Evolutionary conservation across 2,797 vertebrate species (phyloP).

Genomic region (Xiphophorus birchmanni): DNA sequence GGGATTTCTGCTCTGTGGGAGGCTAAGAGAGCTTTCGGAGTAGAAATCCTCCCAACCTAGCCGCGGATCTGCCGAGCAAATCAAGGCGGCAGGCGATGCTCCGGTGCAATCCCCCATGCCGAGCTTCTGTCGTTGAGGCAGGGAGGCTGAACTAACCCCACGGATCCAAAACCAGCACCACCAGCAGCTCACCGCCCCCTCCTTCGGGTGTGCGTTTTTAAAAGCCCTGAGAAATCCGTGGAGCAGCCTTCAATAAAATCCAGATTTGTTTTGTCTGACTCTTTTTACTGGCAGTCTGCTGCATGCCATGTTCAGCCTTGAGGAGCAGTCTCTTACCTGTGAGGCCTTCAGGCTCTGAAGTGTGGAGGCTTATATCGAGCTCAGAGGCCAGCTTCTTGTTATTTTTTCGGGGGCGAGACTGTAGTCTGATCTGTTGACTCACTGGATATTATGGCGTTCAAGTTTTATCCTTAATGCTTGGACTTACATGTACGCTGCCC

Average conservation of each 20-base stretch:
- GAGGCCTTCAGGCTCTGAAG: constrained; percentile 27
- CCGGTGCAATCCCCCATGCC: constrained; percentile 50
- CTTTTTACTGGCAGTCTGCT: constrained; percentile 21
- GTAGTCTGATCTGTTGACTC: neutral
- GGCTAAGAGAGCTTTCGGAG: constrained; percentile 65
- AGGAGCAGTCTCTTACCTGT: constrained; percentile 41
- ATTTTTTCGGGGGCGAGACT: constrained; percentile 11
- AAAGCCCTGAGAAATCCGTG: constrained; percentile 33
- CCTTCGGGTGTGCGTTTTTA: constrained; percentile 17
- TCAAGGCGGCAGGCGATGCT: constrained; percentile 61
- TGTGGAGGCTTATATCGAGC: constrained; percentile 16
- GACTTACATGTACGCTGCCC: neutral
- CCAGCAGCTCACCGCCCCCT: neutral
- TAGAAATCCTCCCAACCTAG: constrained; percentile 70
- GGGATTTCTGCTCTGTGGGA: constrained; percentile 69
- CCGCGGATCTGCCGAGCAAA: constrained; percentile 65
- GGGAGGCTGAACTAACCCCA: constrained; percentile 45
- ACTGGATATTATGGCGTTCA: neutral
- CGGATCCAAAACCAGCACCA: constrained; percentile 9
- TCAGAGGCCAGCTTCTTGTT: constrained; percentile 23
- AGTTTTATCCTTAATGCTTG: neutral
- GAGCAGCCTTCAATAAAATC: constrained; percentile 32
- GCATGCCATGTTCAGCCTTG: constrained; percentile 22
- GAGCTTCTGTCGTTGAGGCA: constrained; percentile 54
- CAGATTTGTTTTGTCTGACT: constrained; percentile 55